Percentiles rank a stretch among this genome's conserved stretches.
These are phyloP conservation scores for Calliopsis andreniformis DNA, from an alignment of 1,140 invertebrate species.

Conservation along the genomic window DNA sequence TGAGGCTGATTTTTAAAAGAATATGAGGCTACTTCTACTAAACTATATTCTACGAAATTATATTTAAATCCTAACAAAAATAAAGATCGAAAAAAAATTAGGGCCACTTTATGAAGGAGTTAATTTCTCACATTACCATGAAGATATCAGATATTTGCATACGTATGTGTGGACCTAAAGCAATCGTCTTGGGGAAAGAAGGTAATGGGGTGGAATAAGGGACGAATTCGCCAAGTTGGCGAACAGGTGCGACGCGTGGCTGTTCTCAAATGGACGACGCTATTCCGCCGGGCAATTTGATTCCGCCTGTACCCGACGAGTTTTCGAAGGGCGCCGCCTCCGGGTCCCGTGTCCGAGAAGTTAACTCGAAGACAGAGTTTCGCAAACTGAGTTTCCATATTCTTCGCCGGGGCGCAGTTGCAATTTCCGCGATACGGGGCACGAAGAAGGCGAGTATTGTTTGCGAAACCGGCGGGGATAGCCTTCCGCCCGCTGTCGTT, in stretches of 20 bases:
- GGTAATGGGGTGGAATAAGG: too few relatives aligned
- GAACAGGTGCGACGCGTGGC: not conserved
- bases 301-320: conserved; percentile 4
- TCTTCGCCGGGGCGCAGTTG: not conserved
- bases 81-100: too few relatives aligned
- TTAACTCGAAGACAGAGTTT: conserved; percentile 37
- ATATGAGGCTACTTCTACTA: too few relatives aligned
- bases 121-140: too few relatives aligned
- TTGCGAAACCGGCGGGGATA: conserved; percentile 20
- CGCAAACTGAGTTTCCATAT: conserved; percentile 40
- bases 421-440: conserved; percentile 34
- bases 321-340: not conserved
- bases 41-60: too few relatives aligned
- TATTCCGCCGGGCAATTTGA: conserved; percentile 18
- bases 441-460: conserved; percentile 21
- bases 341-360: conserved; percentile 4
- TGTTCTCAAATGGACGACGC: not conserved
- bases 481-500: not conserved
- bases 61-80: too few relatives aligned
- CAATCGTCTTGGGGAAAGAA: too few relatives aligned
- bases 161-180: too few relatives aligned
- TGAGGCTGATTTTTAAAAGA: too few relatives aligned
- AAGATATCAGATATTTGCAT: too few relatives aligned
- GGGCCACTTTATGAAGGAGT: too few relatives aligned
- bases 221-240: conserved; percentile 2